Evolutionary conservation across 1,140 invertebrate genomes (phyloP), one percentile per base, ranked within the genome.

Genomic region (Sitophilus oryzae): DNA sequence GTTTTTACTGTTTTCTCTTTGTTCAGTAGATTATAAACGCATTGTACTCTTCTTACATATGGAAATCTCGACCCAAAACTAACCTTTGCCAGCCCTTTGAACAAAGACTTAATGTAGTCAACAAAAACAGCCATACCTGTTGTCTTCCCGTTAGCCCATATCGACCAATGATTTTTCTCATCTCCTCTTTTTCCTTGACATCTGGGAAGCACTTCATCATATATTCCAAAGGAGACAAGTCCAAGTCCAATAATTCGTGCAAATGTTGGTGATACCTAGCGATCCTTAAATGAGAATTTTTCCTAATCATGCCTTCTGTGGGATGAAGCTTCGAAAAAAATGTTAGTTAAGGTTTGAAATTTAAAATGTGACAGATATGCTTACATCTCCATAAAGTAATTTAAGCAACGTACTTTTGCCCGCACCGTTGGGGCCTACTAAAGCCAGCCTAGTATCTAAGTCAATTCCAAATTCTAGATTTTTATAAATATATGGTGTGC

Each of bases 381-480:
- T 81, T 74, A 91, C 86, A 74, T 98, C 94, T 58, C 91, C 93
- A 71, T 91, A 94, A 0, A 99, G 78, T 41, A 99, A 74, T 75
- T 99, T 99, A 3, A 99, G 75, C 3, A 99, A 76, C 0, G 97
- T 99, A 66, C 92, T 95, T 73, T 99, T 99, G 57, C 97, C 97
- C 46, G 96, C 96, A 62, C 96, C 96, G 74, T 99, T 99, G 3
- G 96, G 96, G 2, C 88, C 96, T 0, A 99, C 97, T n/a, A 99
- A 76, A 25, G 96, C 97, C 16, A 99, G 75, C 69, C 96, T 78
- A 0, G 96, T 98, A 70, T 99, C 96, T 44, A 99, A 76, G 80
- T 99, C 97, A 66, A 99, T 94, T 68, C 97, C 97, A 72, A 99
- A 99, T 72, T 99, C 97, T 16, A 99, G 73, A 75, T 98, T 90